phyloP scores from a whole-genome alignment of 2,113 vertebrate species.

The Nothoprocta perdicaria region DNA sequence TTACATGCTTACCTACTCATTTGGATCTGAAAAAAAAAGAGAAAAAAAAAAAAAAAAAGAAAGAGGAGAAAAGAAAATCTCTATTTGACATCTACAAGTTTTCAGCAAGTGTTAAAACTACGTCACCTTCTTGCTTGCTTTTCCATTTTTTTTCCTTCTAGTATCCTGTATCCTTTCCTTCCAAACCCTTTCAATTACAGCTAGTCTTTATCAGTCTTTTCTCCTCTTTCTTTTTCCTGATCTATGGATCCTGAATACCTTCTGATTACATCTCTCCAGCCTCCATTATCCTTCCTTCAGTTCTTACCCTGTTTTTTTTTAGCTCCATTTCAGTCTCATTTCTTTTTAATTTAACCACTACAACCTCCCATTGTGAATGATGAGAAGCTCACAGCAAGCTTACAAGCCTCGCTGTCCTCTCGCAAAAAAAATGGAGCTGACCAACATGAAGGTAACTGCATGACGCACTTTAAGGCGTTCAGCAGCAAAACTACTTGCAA shows the following conservation, averaged over 20 bases:
- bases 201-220: not conserved
- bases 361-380: not conserved
- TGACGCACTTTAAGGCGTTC: not conserved
- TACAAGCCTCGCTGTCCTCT: not conserved
- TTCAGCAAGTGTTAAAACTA: not conserved
- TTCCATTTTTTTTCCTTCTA: not conserved
- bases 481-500: not conserved
- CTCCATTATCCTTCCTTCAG: not conserved
- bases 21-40: rapidly evolving
- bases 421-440: not conserved
- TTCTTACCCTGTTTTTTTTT: not conserved
- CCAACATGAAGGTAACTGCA: not conserved
- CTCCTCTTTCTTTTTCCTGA: not conserved
- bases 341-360: not conserved
- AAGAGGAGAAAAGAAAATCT: too few relatives aligned
- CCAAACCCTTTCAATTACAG: not conserved
- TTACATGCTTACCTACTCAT: not conserved
- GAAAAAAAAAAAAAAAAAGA: too few relatives aligned
- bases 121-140: not conserved
- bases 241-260: not conserved
- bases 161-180: not conserved
- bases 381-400: not conserved
- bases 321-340: not conserved
- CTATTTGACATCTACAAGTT: not conserved
- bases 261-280: not conserved